Evolutionary conservation across 2,113 vertebrate species (phyloP), one percentile per base, ranked within the genome.

Genomic region (Montifringilla adamsi): DNA sequence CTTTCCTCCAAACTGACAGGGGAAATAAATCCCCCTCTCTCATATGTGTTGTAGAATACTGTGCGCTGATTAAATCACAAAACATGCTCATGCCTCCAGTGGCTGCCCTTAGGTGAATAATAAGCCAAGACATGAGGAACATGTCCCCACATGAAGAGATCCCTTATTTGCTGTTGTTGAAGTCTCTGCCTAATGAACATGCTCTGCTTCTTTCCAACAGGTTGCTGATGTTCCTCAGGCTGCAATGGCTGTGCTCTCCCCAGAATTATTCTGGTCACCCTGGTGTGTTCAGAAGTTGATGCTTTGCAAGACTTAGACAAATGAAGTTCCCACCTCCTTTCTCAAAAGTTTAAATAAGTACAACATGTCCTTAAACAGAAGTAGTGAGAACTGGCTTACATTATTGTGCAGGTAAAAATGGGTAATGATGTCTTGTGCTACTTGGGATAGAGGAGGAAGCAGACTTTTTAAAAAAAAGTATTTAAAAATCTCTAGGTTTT

Each of bases 161-260:
- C 49, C 41, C 8, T 0, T 66, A 12, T 55, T 43, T 81, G 1
- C 60, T 68, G 52, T 56, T 69, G 39, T 62, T 66, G 47, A 86
- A 84, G 56, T 69, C 44, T 46, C 43, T 86, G 68, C 44, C 82
- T 96, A 92, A 96, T 13, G 46, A 88, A 49, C 19, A 3, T 27
- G 66, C 66, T 90, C 52, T 93, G 79, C 68, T 94, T 92, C 69
- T 79, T 78, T 82, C 73, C 22, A 70, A 58, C 86, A 90, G 93
- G 92, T 94, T 2, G 4, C 9, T 23, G 59, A 28, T 52, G 76
- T 70, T 93, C 58, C 84, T 75, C 31, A 13, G 68, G 46, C 64
- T 41, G 72, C 17, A 67, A 47, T 73, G 78, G 84, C 73, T 75
- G 37, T 41, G 58, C 27, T 77, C 31, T 55, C 39, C 67, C 68